Evolutionary conservation across 2,888 invertebrate genomes (phyloP).

Genomic region (Mythimna loreyi): DNA sequence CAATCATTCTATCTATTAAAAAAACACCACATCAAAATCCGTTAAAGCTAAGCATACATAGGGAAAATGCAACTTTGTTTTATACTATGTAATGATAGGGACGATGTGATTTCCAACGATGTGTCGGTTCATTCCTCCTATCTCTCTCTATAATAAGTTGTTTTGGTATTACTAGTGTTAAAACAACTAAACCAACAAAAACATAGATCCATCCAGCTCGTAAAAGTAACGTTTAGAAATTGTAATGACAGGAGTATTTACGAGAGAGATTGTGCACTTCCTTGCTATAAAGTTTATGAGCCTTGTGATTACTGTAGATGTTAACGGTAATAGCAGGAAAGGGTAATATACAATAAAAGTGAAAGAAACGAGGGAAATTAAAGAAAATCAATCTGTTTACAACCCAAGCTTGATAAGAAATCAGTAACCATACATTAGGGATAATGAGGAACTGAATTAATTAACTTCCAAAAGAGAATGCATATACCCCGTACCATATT

Average conservation of each 20-base stretch:
- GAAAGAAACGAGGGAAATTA: conserved; percentile 6
- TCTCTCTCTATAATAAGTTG: too few relatives aligned
- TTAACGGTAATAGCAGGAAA: conserved; percentile 33
- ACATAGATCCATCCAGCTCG: neutral
- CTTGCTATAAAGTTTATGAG: conserved; percentile 48
- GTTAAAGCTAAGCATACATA: too few relatives aligned
- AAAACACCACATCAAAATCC: too few relatives aligned
- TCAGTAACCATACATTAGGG: neutral
- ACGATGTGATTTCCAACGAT: neutral
- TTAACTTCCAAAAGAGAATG: too few relatives aligned
- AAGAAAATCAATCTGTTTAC: neutral
- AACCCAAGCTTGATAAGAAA: neutral
- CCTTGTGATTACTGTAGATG: conserved; percentile 28
- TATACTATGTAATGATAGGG: too few relatives aligned
- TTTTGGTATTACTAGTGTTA: too few relatives aligned
- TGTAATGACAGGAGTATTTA: conserved; percentile 26
- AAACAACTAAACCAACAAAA: neutral
- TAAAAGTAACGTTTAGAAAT: conserved; percentile 16
- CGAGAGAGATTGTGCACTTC: conserved; percentile 39
- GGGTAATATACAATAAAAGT: conserved; percentile 31
- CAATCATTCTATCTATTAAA: too few relatives aligned
- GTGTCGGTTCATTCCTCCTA: neutral
- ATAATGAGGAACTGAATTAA: too few relatives aligned
- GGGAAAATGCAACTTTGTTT: too few relatives aligned
- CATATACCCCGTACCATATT: too few relatives aligned